Percentiles rank a stretch among this genome's conserved stretches.
phyloP scores from a whole-genome alignment of 2,888 invertebrate genomes.

The Eutolmus rufibarbis region DNA sequence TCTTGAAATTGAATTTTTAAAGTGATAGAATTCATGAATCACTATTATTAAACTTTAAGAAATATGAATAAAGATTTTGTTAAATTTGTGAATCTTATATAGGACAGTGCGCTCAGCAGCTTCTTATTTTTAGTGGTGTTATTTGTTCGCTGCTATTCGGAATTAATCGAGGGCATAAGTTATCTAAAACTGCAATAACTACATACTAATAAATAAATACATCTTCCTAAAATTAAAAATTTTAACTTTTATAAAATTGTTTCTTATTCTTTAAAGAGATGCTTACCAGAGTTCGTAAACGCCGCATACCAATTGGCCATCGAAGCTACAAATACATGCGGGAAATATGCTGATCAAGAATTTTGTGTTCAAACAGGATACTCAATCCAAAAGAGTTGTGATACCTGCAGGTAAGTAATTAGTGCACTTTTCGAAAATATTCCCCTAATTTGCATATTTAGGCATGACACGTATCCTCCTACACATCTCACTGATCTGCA shows the following conservation, averaged over 20 bases:
- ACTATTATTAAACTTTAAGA: not conserved
- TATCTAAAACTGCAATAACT: too few species aligned
- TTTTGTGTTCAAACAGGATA: constrained; percentile 93
- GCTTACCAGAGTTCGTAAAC: constrained; percentile 96
- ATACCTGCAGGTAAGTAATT: constrained; percentile 71
- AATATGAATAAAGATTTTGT: not conserved
- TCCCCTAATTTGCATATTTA: constrained; percentile 44
- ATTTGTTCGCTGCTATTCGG: too few species aligned
- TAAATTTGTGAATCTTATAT: not conserved
- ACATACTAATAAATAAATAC: too few species aligned
- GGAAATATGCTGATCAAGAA: constrained; percentile 77
- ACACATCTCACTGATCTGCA: constrained; percentile 89
- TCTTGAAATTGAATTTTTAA: not conserved
- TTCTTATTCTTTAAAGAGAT: constrained; percentile 69
- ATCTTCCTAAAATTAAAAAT: too few species aligned
- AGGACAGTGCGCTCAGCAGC: not conserved
- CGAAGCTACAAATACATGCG: constrained; percentile 96
- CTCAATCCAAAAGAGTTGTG: constrained; percentile 78
- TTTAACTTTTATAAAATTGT: not conserved
- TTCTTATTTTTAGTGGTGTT: too few species aligned
- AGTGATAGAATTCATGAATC: not conserved
- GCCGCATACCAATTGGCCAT: constrained; percentile 90
- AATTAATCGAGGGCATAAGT: too few species aligned
- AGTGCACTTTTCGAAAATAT: not conserved
- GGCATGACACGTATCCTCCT: constrained; percentile 71